Base-by-base conservation (phyloP, 2,113 vertebrate genomes). In the Notechis scutatus region DNA sequence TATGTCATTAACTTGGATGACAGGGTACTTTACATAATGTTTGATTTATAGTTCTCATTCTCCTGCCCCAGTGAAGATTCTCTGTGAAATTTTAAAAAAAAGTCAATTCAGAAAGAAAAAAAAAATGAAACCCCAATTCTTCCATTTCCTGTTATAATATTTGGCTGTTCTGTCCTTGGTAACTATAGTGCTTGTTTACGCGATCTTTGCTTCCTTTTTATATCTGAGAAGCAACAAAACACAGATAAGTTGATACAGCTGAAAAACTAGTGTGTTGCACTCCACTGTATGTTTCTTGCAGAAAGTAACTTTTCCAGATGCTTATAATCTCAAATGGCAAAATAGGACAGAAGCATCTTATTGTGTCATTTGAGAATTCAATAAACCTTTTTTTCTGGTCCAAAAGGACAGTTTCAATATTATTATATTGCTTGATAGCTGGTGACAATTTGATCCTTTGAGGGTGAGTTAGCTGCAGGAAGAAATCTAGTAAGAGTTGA, bases 271-370 rank as follows among this genome's bases (percentile, higher is more conserved):
- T 29, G 15, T 5, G 50, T 69, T 86, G 23, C 9, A 21, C 26
- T 93, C 86, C 91, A 91, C 64, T 94, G 93, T 47, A 24, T 93
- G 52, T 9, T 3, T 81, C 39, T 57, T 86, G 92, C 15, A 6
- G 1, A 4, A 59, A 20, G 86, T 54, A 42, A 42, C 10, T 54
- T 10, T 39, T n/a, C 29, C 64, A 23, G 11, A 57, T 23, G 9
- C 3, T n/a, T 91, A 12, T 26, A 45, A 55, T 85, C 14, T 86
- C 34, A 39, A 85, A 85, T 21, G 24, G 50, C 14, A 42, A 14
- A 12, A 14, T 8, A n/a, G 7, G 11, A 90, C 39, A 90, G 12
- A 90, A 61, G 57, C 24, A 64, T 10, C 9, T 47, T 39, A 52
- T 74, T 69, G n/a, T 47, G 10, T n/a, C 18, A 47, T 52, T 9